A percentile compares a stretch with the other conserved stretches of the same genome.
phyloP scores from a whole-genome alignment of 1,140 invertebrate species.

The Trichonephila clavipes region DNA sequence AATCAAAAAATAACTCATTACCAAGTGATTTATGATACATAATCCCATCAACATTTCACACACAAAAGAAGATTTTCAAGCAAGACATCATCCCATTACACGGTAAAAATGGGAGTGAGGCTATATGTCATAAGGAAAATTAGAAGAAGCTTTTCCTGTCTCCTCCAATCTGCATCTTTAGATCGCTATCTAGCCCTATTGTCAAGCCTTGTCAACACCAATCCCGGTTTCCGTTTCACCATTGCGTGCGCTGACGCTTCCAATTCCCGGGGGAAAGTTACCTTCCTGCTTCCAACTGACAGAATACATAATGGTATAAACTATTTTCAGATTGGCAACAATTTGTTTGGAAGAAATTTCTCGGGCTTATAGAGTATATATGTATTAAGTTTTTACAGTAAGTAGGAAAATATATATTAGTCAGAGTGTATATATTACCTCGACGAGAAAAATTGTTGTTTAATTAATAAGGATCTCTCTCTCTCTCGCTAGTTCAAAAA shows the following conservation, averaged over 20 bases:
- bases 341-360: neutral
- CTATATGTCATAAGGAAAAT: slow-evolving; percentile 2
- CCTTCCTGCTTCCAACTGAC: neutral
- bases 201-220: neutral
- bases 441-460: too few species aligned
- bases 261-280: neutral
- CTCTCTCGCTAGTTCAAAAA: too few species aligned
- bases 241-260: slow-evolving; percentile 9
- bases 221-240: neutral
- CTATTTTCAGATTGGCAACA: neutral
- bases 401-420: too few species aligned
- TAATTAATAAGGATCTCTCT: too few species aligned
- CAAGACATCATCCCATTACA: too few species aligned
- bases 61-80: too few species aligned
- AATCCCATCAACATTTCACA: too few species aligned
- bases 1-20: too few species aligned
- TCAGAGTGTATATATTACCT: too few species aligned
- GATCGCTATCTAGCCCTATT: neutral
- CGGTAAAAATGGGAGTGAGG: neutral
- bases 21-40: too few species aligned
- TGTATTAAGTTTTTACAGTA: too few species aligned
- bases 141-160: neutral
- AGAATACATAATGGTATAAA: neutral
- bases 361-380: too few species aligned
- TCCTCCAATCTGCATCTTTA: slow-evolving; percentile 5